Evolutionary conservation across 1,140 invertebrate genomes (phyloP), one percentile per base, ranked within the genome.

Genomic region (Meloidogyne exigua): DNA sequence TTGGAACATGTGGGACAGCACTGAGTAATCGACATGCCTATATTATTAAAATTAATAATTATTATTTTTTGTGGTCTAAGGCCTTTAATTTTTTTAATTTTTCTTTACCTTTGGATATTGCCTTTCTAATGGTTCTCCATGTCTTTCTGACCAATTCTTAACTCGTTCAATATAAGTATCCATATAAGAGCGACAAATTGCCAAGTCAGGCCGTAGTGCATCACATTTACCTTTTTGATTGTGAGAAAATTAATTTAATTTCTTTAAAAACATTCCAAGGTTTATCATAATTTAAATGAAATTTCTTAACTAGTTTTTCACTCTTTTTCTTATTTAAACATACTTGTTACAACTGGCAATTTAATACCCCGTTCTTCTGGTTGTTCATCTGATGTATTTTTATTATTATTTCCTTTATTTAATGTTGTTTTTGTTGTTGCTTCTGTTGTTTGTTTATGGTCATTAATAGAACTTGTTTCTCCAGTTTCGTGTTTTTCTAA

Each of bases 51-150:
- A 32, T 32, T 32, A 32, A 32, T 32, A 32, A 32, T 32, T 32
- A 3, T 32, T 3, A 3, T 32, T 32, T 3, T 32, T 32, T 32
- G 7, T 32, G 7, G n/a, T n/a, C n/a, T n/a, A n/a, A n/a, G n/a
- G n/a, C n/a, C n/a, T n/a, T n/a, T n/a, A n/a, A n/a, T n/a, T n/a
- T n/a, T n/a, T n/a, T n/a, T n/a, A n/a, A n/a, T n/a, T n/a, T n/a
- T n/a, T n/a, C n/a, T n/a, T 49, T 76, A 80, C 79, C 65, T 82
- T 82, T 71, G 83, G 80, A 49, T 49, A 76, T 72, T 82, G 81
- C 0, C 66, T 63, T 64, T 82, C 80, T 72, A 81, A 71, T 12
- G 64, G 71, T 66, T 82, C 81, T 3, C 80, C 36, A 57, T 82
- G 83, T 21, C 70, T 68, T 25, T 84, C 75, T 2, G 81, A 80